Percentiles rank a stretch among this genome's conserved stretches.
Evolutionary conservation across 2,113 vertebrate genomes (phyloP).

Genomic region (Clinocottus analis): DNA sequence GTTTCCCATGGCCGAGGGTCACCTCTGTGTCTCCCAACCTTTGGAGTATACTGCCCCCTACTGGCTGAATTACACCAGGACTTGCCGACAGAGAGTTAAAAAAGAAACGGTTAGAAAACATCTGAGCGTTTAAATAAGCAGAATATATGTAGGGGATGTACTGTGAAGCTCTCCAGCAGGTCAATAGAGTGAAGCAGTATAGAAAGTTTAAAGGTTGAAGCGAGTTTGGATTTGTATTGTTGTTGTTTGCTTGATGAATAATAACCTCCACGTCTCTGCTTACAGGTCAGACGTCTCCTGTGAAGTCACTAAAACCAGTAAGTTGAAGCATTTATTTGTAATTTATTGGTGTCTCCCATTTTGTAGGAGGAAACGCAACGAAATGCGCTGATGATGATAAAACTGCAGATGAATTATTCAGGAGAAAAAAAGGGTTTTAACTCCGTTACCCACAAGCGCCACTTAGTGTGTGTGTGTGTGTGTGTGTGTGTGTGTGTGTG

Average conservation of each 20-base stretch:
- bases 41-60: slow-evolving; percentile 52
- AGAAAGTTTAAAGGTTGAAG: not conserved
- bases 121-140: not conserved
- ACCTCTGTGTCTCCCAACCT: slow-evolving; percentile 30
- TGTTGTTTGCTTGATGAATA: not conserved
- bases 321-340: slow-evolving; percentile 74
- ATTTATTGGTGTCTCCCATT: not conserved
- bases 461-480: slow-evolving; percentile 4
- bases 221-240: not conserved
- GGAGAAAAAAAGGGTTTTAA: slow-evolving; percentile 12
- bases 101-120: not conserved
- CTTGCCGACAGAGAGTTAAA: slow-evolving; percentile 33
- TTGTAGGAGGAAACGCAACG: not conserved
- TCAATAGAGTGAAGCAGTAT: not conserved
- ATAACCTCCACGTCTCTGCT: slow-evolving; percentile 22
- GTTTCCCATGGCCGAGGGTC: slow-evolving; percentile 53
- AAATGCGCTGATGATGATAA: not conserved
- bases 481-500: slow-evolving; percentile 19
- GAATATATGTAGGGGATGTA: not conserved
- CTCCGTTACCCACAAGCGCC: slow-evolving; percentile 32
- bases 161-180: not conserved
- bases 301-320: slow-evolving; percentile 94
- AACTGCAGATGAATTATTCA: slow-evolving; percentile 58
- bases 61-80: slow-evolving; percentile 39
- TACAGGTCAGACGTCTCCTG: slow-evolving; percentile 94